Evolutionary conservation across 2,888 invertebrate species (phyloP).

Genomic region (Hoplodrina blanda): DNA sequence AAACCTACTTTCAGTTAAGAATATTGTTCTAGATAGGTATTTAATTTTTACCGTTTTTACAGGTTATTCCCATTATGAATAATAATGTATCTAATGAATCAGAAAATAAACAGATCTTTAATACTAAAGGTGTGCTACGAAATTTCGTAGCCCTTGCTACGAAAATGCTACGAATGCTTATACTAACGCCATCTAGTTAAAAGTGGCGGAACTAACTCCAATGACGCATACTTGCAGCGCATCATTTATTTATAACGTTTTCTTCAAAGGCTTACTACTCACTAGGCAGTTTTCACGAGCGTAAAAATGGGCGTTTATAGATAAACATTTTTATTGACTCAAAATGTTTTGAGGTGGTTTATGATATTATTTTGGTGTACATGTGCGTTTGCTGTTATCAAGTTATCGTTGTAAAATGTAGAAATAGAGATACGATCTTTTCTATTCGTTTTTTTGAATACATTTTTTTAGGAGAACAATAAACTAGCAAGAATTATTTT

Average conservation of each 20-base stretch:
- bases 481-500: too few relatives aligned
- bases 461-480: too few relatives aligned
- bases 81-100: too few relatives aligned
- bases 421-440: too few relatives aligned
- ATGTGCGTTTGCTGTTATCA: too few relatives aligned
- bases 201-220: conserved; percentile 1
- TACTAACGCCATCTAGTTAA: conserved; percentile 35
- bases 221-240: not conserved
- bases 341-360: not conserved
- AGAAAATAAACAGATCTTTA: not conserved
- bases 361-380: too few relatives aligned
- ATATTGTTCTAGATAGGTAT: too few relatives aligned
- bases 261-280: not conserved
- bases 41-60: too few relatives aligned
- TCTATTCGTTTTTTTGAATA: too few relatives aligned
- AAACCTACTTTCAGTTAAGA: not conserved
- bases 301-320: not conserved
- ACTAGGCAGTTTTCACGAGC: not conserved
- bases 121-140: conserved; percentile 4
- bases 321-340: not conserved
- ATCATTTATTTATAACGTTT: not conserved
- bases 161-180: conserved; percentile 10
- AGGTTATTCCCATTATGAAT: too few relatives aligned
- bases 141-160: conserved; percentile 39
- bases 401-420: too few relatives aligned